Evolutionary conservation across 2,888 invertebrate genomes (phyloP).

Genomic region (Drosophila putrida): DNA sequence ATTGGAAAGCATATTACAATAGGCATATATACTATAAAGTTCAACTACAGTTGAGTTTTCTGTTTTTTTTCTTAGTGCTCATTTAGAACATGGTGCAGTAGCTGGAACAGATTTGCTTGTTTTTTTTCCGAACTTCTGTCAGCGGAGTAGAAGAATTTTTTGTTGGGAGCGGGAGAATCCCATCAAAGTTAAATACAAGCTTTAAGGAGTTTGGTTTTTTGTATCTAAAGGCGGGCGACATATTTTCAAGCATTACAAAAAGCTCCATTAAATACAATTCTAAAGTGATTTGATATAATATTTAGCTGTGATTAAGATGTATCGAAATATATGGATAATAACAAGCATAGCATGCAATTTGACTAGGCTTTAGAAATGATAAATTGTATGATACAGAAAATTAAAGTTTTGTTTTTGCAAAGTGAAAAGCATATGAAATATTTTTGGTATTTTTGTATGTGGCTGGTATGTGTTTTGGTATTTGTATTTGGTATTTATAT

Average conservation of each 20-base stretch:
- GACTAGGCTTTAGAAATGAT: slow-evolving; percentile 55
- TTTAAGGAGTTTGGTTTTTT: slow-evolving; percentile 13
- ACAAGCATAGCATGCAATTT: slow-evolving; percentile 70
- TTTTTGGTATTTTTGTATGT: slow-evolving; percentile 8
- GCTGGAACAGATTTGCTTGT: slow-evolving; percentile 42
- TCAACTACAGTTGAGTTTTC: slow-evolving; percentile 28
- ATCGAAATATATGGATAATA: slow-evolving; percentile 13
- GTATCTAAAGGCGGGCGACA: slow-evolving; percentile 60
- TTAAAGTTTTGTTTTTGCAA: slow-evolving; percentile 19
- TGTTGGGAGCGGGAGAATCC: slow-evolving; percentile 3
- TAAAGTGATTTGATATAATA: slow-evolving; percentile 43
- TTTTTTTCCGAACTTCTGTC: slow-evolving; percentile 15
- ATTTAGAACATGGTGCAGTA: slow-evolving; percentile 40
- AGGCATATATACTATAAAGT: slow-evolving; percentile 26
- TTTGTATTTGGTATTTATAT: slow-evolving; percentile 15
- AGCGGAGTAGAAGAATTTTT: slow-evolving; percentile 12
- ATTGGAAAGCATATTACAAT: slow-evolving; percentile 56
- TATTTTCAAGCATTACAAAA: slow-evolving; percentile 69
- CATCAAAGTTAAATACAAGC: slow-evolving; percentile 49
- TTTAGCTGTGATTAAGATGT: slow-evolving; percentile 42
- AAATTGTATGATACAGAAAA: slow-evolving; percentile 45
- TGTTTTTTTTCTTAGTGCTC: slow-evolving; percentile 38
- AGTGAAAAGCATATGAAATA: slow-evolving; percentile 49
- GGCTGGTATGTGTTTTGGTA: slow-evolving; percentile 7
- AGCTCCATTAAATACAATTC: slow-evolving; percentile 59